These are phyloP conservation scores for Tryphoninae sp. DNA, from an alignment of 2,888 invertebrate species.

Conservation along the genomic window DNA sequence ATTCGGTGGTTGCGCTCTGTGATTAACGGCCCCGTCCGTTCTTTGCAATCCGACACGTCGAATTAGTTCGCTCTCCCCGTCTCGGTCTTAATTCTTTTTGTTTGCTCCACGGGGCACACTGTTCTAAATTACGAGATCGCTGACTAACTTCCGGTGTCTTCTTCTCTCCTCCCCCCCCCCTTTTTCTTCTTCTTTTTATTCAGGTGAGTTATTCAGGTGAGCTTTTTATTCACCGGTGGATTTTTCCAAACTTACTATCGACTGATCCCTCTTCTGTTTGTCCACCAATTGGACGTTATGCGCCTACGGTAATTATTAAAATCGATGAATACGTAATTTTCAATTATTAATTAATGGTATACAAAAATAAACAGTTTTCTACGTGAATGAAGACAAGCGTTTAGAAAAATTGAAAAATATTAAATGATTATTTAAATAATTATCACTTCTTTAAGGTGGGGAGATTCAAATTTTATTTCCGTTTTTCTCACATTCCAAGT, in stretches of 20 bases:
- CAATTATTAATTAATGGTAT: too few species aligned
- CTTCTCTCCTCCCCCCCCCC: constrained; percentile 60
- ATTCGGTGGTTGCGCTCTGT: constrained; percentile 38
- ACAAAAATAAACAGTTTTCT: too few species aligned
- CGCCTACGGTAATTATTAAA: constrained; percentile 24
- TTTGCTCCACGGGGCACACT: constrained; percentile 19
- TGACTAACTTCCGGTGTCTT: constrained; percentile 67
- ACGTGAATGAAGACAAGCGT: too few species aligned
- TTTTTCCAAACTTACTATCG: constrained; percentile 44
- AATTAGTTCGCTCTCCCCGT: constrained; percentile 62
- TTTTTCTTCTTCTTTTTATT: constrained; percentile 66
- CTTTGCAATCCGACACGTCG: constrained; percentile 60
- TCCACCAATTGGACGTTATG: constrained; percentile 7
- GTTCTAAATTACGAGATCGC: constrained; percentile 53
- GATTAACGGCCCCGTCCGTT: constrained; percentile 57
- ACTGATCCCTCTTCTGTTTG: constrained; percentile 3
- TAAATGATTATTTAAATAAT: too few species aligned
- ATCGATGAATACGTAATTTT: too few species aligned
- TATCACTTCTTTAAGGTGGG: too few species aligned
- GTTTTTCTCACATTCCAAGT: too few species aligned
- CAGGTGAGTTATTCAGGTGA: constrained; percentile 74
- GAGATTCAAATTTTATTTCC: too few species aligned
- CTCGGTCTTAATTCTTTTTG: constrained; percentile 33
- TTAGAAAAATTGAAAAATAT: too few species aligned
- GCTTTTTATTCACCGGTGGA: constrained; percentile 57